Evolutionary conservation across 2,888 invertebrate species (phyloP).

Genomic region (Epinotia nisella): DNA sequence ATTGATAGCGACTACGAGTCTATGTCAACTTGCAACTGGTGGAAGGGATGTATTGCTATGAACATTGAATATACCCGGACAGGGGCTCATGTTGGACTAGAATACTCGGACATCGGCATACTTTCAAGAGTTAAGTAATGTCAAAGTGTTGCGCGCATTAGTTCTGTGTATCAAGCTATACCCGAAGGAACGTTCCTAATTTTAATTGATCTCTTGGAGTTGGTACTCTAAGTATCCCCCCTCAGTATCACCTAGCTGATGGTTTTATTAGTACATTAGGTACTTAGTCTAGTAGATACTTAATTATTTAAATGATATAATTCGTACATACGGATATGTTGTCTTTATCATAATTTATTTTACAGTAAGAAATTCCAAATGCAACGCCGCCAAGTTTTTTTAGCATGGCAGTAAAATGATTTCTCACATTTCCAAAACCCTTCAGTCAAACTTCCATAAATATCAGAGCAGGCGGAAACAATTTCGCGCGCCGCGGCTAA

Average conservation of each 20-base stretch:
- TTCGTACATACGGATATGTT: too few species aligned
- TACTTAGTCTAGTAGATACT: too few species aligned
- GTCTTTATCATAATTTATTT: background rate
- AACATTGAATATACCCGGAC: background rate
- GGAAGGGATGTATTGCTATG: slow-evolving; percentile 10
- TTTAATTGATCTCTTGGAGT: too few species aligned
- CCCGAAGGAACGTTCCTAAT: too few species aligned
- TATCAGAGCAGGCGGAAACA: slow-evolving; percentile 81
- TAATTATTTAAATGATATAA: background rate
- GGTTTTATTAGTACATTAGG: too few species aligned
- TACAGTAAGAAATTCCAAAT: slow-evolving; percentile 4
- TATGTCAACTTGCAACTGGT: slow-evolving; percentile 13
- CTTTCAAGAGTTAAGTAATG: background rate
- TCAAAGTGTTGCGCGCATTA: background rate
- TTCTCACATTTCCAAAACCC: slow-evolving; percentile 49
- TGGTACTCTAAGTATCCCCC: too few species aligned
- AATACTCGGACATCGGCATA: background rate
- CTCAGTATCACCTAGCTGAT: too few species aligned
- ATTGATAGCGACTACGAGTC: slow-evolving; percentile 66
- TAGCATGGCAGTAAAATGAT: slow-evolving; percentile 13
- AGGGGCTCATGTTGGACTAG: background rate
- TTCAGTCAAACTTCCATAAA: slow-evolving; percentile 81
- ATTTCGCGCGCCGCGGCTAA: slow-evolving; percentile 79
- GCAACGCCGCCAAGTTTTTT: slow-evolving; percentile 14
- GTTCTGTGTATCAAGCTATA: too few species aligned